Percentiles rank a stretch among this genome's conserved stretches.
Conservation (phyloP, 2,113 vertebrate species). For the Microcebus ravelobensis region DNA sequence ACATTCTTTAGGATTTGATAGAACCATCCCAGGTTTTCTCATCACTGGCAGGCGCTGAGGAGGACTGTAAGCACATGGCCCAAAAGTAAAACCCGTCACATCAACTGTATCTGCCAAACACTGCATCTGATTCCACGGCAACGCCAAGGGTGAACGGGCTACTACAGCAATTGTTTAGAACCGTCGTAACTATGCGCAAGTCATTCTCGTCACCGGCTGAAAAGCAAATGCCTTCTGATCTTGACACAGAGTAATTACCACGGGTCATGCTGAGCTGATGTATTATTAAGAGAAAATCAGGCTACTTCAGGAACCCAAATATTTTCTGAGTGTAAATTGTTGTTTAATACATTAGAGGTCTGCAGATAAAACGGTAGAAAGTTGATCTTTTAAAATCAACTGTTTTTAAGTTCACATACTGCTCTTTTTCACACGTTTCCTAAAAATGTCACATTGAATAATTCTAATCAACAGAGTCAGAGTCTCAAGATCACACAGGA, state of each 20-base stretch:
- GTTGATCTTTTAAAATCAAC: not conserved
- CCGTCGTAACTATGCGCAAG: not conserved
- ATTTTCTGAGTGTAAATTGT: conserved; percentile 16
- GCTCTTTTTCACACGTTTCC: not conserved
- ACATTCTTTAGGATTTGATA: not conserved
- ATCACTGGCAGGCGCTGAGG: not conserved
- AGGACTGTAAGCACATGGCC: not conserved
- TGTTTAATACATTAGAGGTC: not conserved
- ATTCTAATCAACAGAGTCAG: not conserved
- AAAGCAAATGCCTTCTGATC: not conserved
- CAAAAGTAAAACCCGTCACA: not conserved
- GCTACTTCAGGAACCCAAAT: not conserved
- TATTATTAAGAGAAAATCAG: not conserved
- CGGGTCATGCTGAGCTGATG: not conserved
- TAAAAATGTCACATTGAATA: not conserved
- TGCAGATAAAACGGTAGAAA: not conserved
- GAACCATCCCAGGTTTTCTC: not conserved
- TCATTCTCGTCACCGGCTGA: not conserved
- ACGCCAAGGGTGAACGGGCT: not conserved
- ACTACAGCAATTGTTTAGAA: not conserved
- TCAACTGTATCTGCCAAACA: not conserved
- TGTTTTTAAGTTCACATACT: not conserved
- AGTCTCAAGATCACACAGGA: not conserved
- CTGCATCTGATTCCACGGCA: not conserved
- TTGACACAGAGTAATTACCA: not conserved